phyloP scores from a whole-genome alignment of 2,797 vertebrate genomes.

The Margarornis squamiger region DNA sequence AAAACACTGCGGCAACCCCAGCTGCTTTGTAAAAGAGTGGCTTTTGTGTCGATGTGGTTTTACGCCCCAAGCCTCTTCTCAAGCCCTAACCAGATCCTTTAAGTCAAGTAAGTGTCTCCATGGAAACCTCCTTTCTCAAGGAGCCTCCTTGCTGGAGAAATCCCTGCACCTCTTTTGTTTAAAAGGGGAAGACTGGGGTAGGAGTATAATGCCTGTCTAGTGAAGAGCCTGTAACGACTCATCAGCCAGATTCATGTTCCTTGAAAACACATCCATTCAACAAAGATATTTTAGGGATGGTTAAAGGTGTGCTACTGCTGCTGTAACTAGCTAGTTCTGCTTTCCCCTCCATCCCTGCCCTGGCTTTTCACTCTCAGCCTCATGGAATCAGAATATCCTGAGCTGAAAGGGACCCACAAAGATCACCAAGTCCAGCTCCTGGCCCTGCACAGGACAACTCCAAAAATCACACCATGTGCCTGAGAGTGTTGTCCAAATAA shows the following conservation, averaged over 20 bases:
- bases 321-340: background rate
- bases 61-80: background rate
- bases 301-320: background rate
- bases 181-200: background rate
- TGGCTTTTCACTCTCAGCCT: background rate
- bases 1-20: background rate
- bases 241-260: background rate
- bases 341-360: background rate
- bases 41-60: background rate
- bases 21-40: background rate
- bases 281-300: background rate
- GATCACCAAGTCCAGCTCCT: background rate
- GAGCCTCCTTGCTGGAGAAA: background rate
- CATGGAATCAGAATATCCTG: background rate
- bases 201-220: background rate
- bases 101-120: constrained; percentile 22
- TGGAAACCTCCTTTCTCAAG: constrained; percentile 44
- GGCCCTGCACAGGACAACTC: background rate
- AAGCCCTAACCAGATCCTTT: background rate
- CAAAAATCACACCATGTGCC: background rate
- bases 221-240: background rate
- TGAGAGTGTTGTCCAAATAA: background rate
- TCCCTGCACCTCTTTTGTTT: background rate
- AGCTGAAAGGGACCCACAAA: background rate
- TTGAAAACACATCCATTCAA: background rate